Evolutionary conservation across 2,888 invertebrate genomes (phyloP).

Genomic region (Adelphocoris suturalis): DNA sequence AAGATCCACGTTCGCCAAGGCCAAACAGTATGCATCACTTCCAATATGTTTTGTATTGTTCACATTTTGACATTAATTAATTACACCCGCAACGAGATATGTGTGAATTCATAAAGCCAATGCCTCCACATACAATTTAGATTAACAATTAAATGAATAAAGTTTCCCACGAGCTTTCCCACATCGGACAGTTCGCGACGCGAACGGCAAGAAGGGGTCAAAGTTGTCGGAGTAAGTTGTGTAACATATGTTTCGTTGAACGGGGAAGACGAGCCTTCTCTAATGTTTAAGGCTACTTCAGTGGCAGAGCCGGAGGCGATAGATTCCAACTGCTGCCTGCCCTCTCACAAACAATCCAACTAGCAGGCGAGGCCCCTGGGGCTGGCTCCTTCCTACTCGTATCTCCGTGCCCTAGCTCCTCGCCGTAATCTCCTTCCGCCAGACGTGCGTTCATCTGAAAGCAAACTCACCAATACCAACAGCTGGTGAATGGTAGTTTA

Average conservation of each 20-base stretch:
- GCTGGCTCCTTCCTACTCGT: slow-evolving; percentile 8
- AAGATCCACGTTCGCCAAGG: too few species aligned
- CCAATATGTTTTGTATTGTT: too few species aligned
- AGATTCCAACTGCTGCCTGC: slow-evolving; percentile 67
- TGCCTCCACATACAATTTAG: too few species aligned
- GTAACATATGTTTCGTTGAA: slow-evolving; percentile 61
- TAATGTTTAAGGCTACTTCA: slow-evolving; percentile 69
- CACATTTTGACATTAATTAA: too few species aligned
- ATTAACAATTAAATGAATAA: too few species aligned
- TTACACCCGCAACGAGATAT: too few species aligned
- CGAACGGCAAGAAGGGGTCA: neutral
- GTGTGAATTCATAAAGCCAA: too few species aligned
- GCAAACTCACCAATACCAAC: slow-evolving; percentile 19
- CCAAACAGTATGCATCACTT: too few species aligned
- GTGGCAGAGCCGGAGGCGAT: slow-evolving; percentile 64
- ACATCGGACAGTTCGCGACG: neutral
- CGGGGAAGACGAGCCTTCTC: slow-evolving; percentile 59
- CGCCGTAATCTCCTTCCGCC: slow-evolving; percentile 22
- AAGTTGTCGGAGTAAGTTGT: slow-evolving; percentile 52
- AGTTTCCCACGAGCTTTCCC: neutral
- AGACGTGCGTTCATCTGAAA: neutral
- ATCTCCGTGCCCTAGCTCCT: slow-evolving; percentile 17
- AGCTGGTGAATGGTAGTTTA: neutral
- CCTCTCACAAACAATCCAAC: slow-evolving; percentile 69
- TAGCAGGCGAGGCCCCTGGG: slow-evolving; percentile 35